phyloP scores from a whole-genome alignment of 2,888 invertebrate species.

The Suillia variegata region DNA sequence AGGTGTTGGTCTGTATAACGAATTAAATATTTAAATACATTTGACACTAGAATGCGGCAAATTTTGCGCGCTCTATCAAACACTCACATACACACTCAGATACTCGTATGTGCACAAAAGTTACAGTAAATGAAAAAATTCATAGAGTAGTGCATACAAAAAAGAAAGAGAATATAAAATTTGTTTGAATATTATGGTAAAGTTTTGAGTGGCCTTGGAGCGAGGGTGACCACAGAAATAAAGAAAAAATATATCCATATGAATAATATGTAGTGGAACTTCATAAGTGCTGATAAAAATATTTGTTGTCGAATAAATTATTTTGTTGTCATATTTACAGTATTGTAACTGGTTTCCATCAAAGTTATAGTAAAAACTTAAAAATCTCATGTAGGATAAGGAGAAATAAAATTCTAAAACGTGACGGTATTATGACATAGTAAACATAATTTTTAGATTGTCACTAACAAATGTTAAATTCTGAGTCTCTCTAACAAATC shows the following conservation, averaged over 20 bases:
- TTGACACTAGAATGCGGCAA: background rate
- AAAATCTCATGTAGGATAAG: no score
- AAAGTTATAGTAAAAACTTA: no score
- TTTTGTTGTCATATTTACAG: no score
- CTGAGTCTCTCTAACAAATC: no score
- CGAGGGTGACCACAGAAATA: conserved; percentile 21
- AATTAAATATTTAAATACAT: background rate
- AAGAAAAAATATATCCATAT: conserved; percentile 26
- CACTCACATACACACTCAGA: background rate
- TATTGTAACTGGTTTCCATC: no score
- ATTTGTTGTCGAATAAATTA: no score
- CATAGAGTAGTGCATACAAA: background rate
- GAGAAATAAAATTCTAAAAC: no score
- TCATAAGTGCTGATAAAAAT: no score
- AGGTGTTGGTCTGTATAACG: background rate
- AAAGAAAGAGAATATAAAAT: background rate
- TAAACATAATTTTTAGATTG: no score
- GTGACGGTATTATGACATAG: no score
- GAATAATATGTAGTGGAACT: no score
- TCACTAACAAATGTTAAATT: no score
- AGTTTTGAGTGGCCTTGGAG: background rate
- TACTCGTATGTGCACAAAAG: background rate
- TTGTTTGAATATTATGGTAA: background rate
- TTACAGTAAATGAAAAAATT: background rate
- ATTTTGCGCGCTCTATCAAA: background rate